Percentiles rank a stretch among this genome's conserved stretches.
phyloP scores from a whole-genome alignment of 2,797 vertebrate genomes.

The Enteromius unitaeniatus region DNA sequence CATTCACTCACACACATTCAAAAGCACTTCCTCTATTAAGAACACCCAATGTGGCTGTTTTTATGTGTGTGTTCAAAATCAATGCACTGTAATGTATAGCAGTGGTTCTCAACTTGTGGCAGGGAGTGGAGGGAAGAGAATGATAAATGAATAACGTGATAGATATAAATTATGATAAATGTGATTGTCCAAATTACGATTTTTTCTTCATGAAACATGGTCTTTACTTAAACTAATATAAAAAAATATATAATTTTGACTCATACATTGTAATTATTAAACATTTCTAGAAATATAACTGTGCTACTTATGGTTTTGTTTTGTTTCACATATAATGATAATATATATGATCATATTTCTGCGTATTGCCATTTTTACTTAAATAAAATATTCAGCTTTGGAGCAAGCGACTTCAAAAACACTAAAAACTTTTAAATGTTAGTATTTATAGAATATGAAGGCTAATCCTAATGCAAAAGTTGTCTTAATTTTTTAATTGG shows the following conservation, averaged over 20 bases:
- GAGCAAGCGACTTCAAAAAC: neutral
- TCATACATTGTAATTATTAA: too few relatives aligned
- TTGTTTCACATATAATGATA: too few relatives aligned
- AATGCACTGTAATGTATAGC: constrained; percentile 16
- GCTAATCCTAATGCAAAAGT: neutral
- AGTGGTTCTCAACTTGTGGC: constrained; percentile 11
- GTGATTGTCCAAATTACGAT: too few relatives aligned
- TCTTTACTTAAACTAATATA: too few relatives aligned
- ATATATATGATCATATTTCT: too few relatives aligned
- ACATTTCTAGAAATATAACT: too few relatives aligned
- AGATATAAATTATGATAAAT: neutral
- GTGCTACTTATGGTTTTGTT: too few relatives aligned
- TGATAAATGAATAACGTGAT: neutral
- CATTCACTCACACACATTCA: constrained; percentile 41
- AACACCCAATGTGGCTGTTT: constrained; percentile 6
- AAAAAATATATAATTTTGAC: too few relatives aligned
- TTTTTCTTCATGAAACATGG: too few relatives aligned
- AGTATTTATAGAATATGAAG: neutral
- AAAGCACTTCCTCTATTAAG: constrained; percentile 22
- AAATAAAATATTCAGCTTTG: neutral
- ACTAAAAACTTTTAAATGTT: neutral
- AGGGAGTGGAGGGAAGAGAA: neutral
- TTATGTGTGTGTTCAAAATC: constrained; percentile 29
- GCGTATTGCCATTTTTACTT: too few relatives aligned
- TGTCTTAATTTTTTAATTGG: neutral